Evolutionary conservation across 2,888 invertebrate genomes (phyloP).

Genomic region (Cheiracanthium punctorium): DNA sequence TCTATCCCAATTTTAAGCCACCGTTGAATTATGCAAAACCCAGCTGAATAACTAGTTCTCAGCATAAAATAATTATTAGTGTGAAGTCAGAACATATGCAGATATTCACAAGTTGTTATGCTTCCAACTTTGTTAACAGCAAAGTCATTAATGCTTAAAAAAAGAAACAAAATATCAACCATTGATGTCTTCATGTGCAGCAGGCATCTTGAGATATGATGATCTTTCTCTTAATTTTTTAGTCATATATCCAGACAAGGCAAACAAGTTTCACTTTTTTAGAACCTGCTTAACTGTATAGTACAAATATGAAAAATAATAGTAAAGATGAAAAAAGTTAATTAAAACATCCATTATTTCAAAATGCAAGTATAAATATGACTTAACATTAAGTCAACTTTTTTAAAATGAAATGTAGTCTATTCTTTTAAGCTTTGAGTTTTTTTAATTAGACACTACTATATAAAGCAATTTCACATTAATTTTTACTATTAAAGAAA

Average conservation of each 20-base stretch:
- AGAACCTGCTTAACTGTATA: not conserved
- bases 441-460: too few relatives aligned
- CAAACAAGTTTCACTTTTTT: not conserved
- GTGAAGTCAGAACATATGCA: not conserved
- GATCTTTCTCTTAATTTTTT: not conserved
- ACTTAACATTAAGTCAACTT: too few relatives aligned
- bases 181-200: not conserved
- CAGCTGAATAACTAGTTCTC: not conserved
- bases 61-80: not conserved
- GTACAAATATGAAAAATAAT: not conserved
- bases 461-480: too few relatives aligned
- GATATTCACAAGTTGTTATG: not conserved
- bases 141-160: not conserved
- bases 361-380: too few relatives aligned
- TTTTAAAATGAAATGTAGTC: too few relatives aligned
- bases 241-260: not conserved
- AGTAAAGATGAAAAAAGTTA: too few relatives aligned
- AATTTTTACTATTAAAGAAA: too few relatives aligned
- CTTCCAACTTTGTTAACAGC: not conserved
- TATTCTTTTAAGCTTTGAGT: too few relatives aligned
- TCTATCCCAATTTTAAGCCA: conserved; percentile 26
- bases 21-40: conserved; percentile 19
- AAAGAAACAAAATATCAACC: conserved; percentile 6
- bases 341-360: too few relatives aligned
- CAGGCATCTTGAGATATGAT: not conserved